Percentiles rank a stretch among this genome's conserved stretches.
These are phyloP conservation scores for Botrylloides violaceus DNA, from an alignment of 23 tunicate species.

Conservation along the genomic window DNA sequence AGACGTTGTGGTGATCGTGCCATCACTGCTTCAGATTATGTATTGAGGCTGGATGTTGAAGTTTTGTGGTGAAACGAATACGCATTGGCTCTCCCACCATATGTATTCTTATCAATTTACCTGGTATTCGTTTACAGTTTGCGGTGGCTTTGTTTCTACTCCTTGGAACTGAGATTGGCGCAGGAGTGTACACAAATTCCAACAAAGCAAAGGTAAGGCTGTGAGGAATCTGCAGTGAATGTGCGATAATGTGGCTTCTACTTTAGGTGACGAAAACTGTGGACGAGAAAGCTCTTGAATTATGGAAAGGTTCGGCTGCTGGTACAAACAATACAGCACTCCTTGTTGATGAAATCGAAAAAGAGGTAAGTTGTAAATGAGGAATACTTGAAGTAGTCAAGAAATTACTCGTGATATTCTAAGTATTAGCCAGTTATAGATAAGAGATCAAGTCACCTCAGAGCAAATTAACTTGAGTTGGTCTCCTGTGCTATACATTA, in stretches of 20 bases:
- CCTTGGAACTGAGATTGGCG: slow-evolving; percentile 26
- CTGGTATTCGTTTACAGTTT: slow-evolving; percentile 2
- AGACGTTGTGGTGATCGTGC: too few species aligned
- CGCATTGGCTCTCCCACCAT: too few species aligned
- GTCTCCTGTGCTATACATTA: too few species aligned
- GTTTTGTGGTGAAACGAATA: too few species aligned
- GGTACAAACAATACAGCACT: neutral
- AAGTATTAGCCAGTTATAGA: too few species aligned
- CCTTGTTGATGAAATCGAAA: slow-evolving; percentile 1
- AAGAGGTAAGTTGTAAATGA: slow-evolving; percentile 23
- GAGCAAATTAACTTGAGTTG: too few species aligned
- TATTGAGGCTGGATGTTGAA: too few species aligned
- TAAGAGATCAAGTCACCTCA: too few species aligned
- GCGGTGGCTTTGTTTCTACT: slow-evolving; percentile 19
- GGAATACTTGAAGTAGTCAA: too few species aligned
- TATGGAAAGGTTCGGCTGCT: slow-evolving; percentile 15
- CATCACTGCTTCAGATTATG: too few species aligned
- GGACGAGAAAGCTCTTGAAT: neutral
- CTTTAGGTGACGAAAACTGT: neutral
- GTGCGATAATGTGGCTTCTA: neutral
- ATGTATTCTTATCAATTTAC: too few species aligned
- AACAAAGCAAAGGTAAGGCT: slow-evolving; percentile 12
- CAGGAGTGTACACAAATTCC: slow-evolving; percentile 22
- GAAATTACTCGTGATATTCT: too few species aligned
- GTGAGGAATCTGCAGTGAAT: neutral